A percentile compares a stretch with the other conserved stretches of the same genome.
Conservation (phyloP, 53 echinoderm and acorn worm genomes). For the Paracentrotus lividus region DNA sequence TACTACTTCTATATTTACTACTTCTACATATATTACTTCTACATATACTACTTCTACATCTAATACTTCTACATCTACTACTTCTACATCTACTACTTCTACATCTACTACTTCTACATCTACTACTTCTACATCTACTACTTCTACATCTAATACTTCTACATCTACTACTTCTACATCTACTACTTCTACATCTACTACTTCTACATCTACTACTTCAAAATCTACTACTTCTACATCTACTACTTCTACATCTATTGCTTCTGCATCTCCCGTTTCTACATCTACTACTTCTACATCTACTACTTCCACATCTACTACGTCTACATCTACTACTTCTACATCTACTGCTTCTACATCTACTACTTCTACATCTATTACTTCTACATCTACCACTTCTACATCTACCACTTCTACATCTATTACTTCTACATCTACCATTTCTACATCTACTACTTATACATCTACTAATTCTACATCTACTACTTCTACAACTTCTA, state of each 20-base stretch:
- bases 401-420: too few relatives aligned
- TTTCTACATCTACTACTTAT: too few relatives aligned
- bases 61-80: slow-evolving; percentile 15
- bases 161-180: not conserved
- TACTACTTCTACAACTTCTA: not conserved
- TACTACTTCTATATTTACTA: slow-evolving; percentile 47
- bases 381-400: too few relatives aligned
- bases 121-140: slow-evolving; percentile 53
- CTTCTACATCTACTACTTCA: slow-evolving; percentile 39
- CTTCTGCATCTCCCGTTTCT: not conserved
- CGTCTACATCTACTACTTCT: slow-evolving; percentile 40
- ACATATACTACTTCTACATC: not conserved
- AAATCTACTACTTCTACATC: not conserved
- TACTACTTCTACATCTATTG: slow-evolving; percentile 10
- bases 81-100: slow-evolving; percentile 25
- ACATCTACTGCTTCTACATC: slow-evolving; percentile 13
- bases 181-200: slow-evolving; percentile 17
- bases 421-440: too few relatives aligned
- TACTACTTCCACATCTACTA: slow-evolving; percentile 58
- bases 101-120: slow-evolving; percentile 27
- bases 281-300: slow-evolving; percentile 43
- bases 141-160: not conserved
- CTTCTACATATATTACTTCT: not conserved
- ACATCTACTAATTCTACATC: not conserved
- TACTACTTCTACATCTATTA: slow-evolving; percentile 12